These are phyloP conservation scores for Pteronotus mesoamericanus DNA, from an alignment of 2,797 vertebrate genomes.

Conservation along the genomic window DNA sequence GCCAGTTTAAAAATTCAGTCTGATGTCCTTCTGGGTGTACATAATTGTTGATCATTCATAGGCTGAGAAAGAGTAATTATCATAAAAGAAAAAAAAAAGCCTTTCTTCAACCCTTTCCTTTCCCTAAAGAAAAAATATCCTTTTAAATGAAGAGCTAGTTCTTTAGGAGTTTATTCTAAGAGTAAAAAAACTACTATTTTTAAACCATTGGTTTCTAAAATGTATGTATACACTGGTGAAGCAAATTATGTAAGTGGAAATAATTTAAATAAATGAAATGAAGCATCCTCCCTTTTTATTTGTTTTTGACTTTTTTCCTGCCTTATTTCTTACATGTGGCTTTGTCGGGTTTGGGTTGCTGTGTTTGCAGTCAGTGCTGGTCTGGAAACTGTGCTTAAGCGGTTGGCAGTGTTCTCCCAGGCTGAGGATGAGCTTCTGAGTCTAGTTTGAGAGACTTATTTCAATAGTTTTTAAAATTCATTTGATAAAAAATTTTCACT, in stretches of 20 bases:
- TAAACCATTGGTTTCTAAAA: slow-evolving; percentile 42
- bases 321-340: background rate
- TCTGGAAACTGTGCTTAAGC: slow-evolving; percentile 30
- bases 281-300: background rate
- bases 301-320: background rate
- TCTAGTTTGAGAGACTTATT: slow-evolving; percentile 48
- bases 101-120: background rate
- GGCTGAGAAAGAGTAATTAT: background rate
- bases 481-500: slow-evolving; percentile 2
- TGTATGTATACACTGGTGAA: background rate
- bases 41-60: slow-evolving; percentile 6
- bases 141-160: background rate
- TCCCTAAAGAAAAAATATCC: background rate
- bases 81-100: background rate
- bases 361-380: slow-evolving; percentile 14
- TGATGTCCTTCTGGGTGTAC: background rate
- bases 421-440: slow-evolving; percentile 20
- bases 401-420: background rate
- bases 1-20: background rate
- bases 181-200: slow-evolving; percentile 11
- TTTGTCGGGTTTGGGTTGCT: slow-evolving; percentile 19
- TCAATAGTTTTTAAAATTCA: background rate
- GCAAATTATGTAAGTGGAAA: background rate
- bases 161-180: slow-evolving; percentile 49
- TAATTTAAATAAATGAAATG: background rate